Evolutionary conservation across 92 coral and sea anemone species (phyloP).

Genomic region (Siderastrea siderea): DNA sequence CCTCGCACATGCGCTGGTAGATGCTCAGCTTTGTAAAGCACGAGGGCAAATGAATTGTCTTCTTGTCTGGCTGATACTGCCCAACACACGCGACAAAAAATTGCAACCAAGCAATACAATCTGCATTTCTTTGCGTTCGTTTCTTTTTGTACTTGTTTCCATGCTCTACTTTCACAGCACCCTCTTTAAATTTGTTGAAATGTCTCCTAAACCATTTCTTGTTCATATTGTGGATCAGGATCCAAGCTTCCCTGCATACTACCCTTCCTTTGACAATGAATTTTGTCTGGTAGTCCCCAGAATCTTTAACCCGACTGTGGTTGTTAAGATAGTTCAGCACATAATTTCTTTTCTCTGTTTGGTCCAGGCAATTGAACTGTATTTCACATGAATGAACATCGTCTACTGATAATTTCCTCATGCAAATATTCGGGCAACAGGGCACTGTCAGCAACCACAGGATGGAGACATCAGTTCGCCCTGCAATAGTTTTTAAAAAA

Average conservation of each 20-base stretch:
- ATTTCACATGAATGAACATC: constrained; percentile 39
- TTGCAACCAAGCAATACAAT: constrained; percentile 68
- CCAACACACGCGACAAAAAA: constrained; percentile 52
- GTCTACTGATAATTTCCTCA: constrained; percentile 41
- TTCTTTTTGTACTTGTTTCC: constrained; percentile 43
- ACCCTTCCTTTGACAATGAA: constrained; percentile 53
- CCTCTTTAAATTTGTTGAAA: constrained; percentile 38
- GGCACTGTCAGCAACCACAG: constrained; percentile 21
- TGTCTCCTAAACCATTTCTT: constrained; percentile 35
- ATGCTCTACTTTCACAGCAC: constrained; percentile 43
- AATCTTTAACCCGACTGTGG: constrained; percentile 37
- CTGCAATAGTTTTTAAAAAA: no score
- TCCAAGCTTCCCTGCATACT: constrained; percentile 60
- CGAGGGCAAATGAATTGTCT: constrained; percentile 69
- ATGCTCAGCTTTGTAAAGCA: constrained; percentile 44
- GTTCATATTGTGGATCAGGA: constrained; percentile 28
- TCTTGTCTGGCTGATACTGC: constrained; percentile 56
- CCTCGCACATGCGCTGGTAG: constrained; percentile 43
- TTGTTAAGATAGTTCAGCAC: constrained; percentile 39
- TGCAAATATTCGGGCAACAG: constrained; percentile 41
- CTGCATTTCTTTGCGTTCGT: constrained; percentile 37
- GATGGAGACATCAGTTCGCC: no score
- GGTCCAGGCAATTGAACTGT: constrained; percentile 19
- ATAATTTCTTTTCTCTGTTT: constrained; percentile 44
- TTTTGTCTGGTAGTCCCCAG: constrained; percentile 37